phyloP scores from a whole-genome alignment of 2,113 vertebrate genomes.

The Morone chrysops region DNA sequence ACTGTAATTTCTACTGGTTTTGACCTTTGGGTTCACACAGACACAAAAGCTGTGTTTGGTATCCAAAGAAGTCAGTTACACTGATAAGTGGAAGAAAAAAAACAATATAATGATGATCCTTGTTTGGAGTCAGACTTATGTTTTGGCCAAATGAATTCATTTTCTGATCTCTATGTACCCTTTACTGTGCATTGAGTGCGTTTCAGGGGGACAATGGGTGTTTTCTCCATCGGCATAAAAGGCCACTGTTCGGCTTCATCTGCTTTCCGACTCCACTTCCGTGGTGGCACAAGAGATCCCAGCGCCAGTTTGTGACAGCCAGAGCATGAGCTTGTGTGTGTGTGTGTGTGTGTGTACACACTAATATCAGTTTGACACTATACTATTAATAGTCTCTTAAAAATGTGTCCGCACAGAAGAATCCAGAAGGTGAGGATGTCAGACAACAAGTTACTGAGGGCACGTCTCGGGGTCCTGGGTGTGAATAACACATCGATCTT shows the following conservation, averaged over 20 bases:
- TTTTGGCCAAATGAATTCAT: constrained; percentile 57
- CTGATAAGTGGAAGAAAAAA: not conserved
- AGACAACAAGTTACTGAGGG: constrained; percentile 23
- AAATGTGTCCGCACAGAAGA: constrained; percentile 41
- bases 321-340: constrained; percentile 46
- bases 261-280: constrained; percentile 77
- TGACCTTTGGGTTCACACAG: constrained; percentile 31
- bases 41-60: constrained; percentile 24
- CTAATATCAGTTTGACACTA: constrained; percentile 45
- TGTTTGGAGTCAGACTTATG: constrained; percentile 24
- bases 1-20: constrained; percentile 15
- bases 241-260: constrained; percentile 74
- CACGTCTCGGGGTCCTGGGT: not conserved
- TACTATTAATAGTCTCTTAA: constrained; percentile 59
- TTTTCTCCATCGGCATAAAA: constrained; percentile 76
- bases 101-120: constrained; percentile 43
- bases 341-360: not conserved
- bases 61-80: constrained; percentile 4
- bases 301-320: constrained; percentile 76
- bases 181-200: constrained; percentile 52
- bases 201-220: constrained; percentile 72
- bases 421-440: constrained; percentile 60
- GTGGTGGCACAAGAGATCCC: constrained; percentile 73
- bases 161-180: constrained; percentile 39
- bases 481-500: constrained; percentile 41